Conservation (phyloP, 2,797 vertebrate species). For the Sebastes paucispinis region DNA sequence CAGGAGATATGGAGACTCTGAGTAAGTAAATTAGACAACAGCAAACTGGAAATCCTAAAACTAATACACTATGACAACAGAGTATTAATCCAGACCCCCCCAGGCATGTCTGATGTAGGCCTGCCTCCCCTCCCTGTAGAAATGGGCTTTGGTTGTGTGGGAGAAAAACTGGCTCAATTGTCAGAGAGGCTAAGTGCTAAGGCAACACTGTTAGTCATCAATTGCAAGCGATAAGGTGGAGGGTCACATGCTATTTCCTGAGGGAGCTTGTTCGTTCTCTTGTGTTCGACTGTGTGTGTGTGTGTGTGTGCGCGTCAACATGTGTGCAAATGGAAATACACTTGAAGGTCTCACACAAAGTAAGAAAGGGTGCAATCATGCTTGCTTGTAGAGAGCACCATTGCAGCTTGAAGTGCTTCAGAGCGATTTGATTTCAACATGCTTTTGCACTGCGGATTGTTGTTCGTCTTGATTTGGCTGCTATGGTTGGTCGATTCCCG, state of each 20-base stretch:
- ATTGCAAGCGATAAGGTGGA: slow-evolving; percentile 44
- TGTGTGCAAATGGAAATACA: slow-evolving; percentile 16
- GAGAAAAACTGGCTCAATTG: slow-evolving; percentile 37
- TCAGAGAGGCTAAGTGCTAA: slow-evolving; percentile 46
- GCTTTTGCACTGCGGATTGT: slow-evolving; percentile 11
- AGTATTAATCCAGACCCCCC: slow-evolving; percentile 21
- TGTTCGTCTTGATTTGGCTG: slow-evolving; percentile 49
- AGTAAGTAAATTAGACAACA: background rate
- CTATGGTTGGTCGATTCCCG: slow-evolving; percentile 18
- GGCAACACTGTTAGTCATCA: slow-evolving; percentile 39
- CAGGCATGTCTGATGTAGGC: slow-evolving; percentile 8
- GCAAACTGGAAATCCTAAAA: slow-evolving; percentile 9
- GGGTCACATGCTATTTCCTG: slow-evolving; percentile 43
- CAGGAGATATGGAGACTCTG: background rate
- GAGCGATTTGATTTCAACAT: slow-evolving; percentile 39
- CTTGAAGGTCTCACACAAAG: slow-evolving; percentile 20
- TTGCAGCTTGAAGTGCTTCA: slow-evolving; percentile 13
- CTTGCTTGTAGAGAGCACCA: slow-evolving; percentile 4
- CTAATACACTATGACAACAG: slow-evolving; percentile 20
- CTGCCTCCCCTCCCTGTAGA: background rate
- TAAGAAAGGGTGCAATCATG: slow-evolving; percentile 30
- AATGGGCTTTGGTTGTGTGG: slow-evolving; percentile 24
- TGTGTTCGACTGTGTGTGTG: background rate
- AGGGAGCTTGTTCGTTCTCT: slow-evolving; percentile 7
- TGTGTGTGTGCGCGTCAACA: too few relatives aligned